Percentiles rank a stretch among this genome's conserved stretches.
These are phyloP conservation scores for Ashinkailepas kermadecensis DNA, from an alignment of 2,888 invertebrate species.

Conservation along the genomic window DNA sequence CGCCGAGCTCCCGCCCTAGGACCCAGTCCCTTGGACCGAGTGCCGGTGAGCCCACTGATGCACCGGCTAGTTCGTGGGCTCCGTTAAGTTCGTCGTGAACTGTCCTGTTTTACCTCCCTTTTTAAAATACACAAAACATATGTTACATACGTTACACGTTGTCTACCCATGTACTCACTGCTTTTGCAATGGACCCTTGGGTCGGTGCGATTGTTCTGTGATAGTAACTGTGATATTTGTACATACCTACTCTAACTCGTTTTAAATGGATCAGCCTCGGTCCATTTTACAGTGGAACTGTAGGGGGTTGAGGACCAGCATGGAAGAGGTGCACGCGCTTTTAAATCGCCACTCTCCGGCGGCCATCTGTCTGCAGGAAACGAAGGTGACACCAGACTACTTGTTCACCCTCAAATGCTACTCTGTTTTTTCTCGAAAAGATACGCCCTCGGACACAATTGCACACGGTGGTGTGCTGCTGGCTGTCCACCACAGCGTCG, in stretches of 20 bases:
- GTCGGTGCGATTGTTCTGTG: not conserved
- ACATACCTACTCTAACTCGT: not conserved
- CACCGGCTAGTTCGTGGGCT: too few species aligned
- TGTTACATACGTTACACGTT: too few species aligned
- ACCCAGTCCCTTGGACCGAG: too few species aligned
- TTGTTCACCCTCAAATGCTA: not conserved
- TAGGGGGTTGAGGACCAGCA: not conserved
- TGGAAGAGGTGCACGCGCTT: not conserved
- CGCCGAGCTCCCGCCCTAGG: too few species aligned
- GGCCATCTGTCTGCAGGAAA: not conserved
- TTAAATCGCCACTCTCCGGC: not conserved
- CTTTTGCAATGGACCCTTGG: not conserved
- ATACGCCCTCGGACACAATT: not conserved
- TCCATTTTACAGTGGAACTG: not conserved
- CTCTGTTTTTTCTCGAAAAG: not conserved
- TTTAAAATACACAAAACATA: too few species aligned
- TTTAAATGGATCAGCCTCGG: not conserved
- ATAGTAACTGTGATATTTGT: not conserved
- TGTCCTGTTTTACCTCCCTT: too few species aligned
- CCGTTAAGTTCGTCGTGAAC: too few species aligned
- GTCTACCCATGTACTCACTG: too few species aligned
- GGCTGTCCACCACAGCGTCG: not conserved
- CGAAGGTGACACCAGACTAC: not conserved
- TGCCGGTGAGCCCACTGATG: too few species aligned
- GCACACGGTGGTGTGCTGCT: not conserved